Evolutionary conservation across 2,113 vertebrate genomes (phyloP), one percentile per base, ranked within the genome.

Genomic region (Phyllopteryx taeniolatus): DNA sequence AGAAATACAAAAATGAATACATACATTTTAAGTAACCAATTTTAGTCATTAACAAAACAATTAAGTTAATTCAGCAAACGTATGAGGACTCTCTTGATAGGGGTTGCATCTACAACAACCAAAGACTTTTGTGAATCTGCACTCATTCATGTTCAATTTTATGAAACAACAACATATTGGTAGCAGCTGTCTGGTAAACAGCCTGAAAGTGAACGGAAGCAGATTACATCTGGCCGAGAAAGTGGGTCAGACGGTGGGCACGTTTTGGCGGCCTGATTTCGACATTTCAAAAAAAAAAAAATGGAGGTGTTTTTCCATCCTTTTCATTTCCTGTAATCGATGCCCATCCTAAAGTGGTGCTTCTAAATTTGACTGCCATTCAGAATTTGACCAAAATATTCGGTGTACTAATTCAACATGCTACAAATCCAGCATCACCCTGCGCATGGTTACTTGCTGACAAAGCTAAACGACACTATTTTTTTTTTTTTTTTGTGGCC

Each of bases 181-280:
- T 66, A 27, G 13, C 22, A 27, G 63, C 43, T 42, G 63, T 76
- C 81, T 67, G 80, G 72, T 81, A 76, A 88, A 88, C 83, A 78
- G 78, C 79, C 78, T 80, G 69, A 74, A 66, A 82, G 79, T 85
- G 83, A 78, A 85, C 72, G 74, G 73, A 67, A 67, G 77, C 63
- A 84, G 89, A 90, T 88, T 87, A 86, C 43, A 83, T 87, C 84
- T 87, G 74, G 80, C 60, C 77, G 83, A 83, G 89, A 92, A 93
- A 93, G 85, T 92, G 89, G 91, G 91, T 92, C 91, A 93, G 89
- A 86, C 81, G 80, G 80, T 87, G 86, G 85, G 86, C 84, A 89
- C 66, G 70, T 84, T 87, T 91, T 87, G 84, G 86, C 72, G 63
- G 81, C 77, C 77, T 74, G 81, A 81, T 89, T 87, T 86, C 61